A percentile compares a stretch with the other conserved stretches of the same genome.
Evolutionary conservation across 1,140 invertebrate genomes (phyloP).

Genomic region (Araneus ventricosus): DNA sequence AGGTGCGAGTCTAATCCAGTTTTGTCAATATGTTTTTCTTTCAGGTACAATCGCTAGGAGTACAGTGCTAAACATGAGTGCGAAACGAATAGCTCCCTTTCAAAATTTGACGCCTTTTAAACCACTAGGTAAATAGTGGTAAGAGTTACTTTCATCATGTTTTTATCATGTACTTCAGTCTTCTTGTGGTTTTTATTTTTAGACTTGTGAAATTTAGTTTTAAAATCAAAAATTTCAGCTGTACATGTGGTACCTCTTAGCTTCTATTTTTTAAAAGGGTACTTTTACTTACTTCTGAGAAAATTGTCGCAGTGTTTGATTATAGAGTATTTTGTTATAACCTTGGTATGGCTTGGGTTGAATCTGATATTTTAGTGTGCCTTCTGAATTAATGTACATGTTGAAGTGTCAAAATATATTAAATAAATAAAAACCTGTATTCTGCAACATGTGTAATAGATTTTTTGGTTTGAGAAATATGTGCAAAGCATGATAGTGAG

Average conservation of each 20-base stretch:
- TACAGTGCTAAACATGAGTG: background rate
- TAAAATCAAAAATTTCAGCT: background rate
- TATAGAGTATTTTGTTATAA: background rate
- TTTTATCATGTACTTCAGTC: slow-evolving; percentile 30
- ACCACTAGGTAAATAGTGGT: slow-evolving; percentile 78
- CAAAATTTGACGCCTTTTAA: slow-evolving; percentile 76
- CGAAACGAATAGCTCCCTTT: background rate
- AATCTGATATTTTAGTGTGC: background rate
- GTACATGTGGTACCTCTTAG: background rate
- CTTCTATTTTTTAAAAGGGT: background rate
- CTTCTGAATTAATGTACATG: background rate
- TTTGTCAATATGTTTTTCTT: background rate
- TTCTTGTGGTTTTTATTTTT: background rate
- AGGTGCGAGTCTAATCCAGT: too few relatives aligned
- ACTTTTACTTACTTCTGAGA: too few relatives aligned
- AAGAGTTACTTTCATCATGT: slow-evolving; percentile 75
- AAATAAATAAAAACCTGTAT: too few relatives aligned
- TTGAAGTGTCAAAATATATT: background rate
- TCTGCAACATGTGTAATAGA: background rate
- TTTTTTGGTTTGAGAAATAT: background rate
- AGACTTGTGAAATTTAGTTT: slow-evolving; percentile 3
- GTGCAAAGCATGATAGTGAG: too few relatives aligned
- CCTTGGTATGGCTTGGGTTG: background rate
- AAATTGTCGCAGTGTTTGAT: too few relatives aligned
- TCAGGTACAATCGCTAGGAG: background rate